Base-by-base conservation (phyloP, 1,140 invertebrate genomes). In the Euwallacea fornicatus region DNA sequence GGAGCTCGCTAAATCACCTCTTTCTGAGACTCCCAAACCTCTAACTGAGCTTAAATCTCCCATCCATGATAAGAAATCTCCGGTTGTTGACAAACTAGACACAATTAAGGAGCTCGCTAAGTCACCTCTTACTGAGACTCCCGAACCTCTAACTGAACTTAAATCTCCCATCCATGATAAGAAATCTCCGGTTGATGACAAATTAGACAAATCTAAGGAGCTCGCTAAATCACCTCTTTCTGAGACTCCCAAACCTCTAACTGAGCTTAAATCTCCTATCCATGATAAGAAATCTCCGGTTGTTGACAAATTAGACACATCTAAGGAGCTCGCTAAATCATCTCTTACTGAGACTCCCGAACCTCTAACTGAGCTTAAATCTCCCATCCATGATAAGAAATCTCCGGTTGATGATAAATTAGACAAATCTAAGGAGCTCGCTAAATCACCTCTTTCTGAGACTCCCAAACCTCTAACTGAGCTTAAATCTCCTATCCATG, bases 181-280 rank as follows among this genome's bases (percentile, higher is more conserved):
- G 7, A 58, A 58, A 33, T 58, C 13, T 8, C 55, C 33, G 13
- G 7, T 15, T 7, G 10, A 21, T 42, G 10, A 11, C 33, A n/a
- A 62, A 62, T 21, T 42, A 41, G 11, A 11, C 21, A 13, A 13
- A 13, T 56, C 16, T 56, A 21, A 56, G 0, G 16, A 56, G 0
- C 54, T 21, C 8, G 7, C 54, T 56, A 56, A 56, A 15, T 56
- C 54, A 13, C 54, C 54, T n/a, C n/a, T n/a, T n/a, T n/a, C n/a
- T n/a, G n/a, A n/a, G n/a, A n/a, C n/a, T n/a, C n/a, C n/a, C n/a
- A n/a, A n/a, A n/a, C n/a, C n/a, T n/a, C n/a, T n/a, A n/a, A n/a
- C n/a, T n/a, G n/a, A n/a, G n/a, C n/a, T n/a, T n/a, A n/a, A n/a
- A n/a, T n/a, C n/a, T n/a, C n/a, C n/a, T n/a, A n/a, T n/a, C n/a